Conservation (phyloP, 1,140 invertebrate genomes). For the Vollenhovia emeryi region DNA sequence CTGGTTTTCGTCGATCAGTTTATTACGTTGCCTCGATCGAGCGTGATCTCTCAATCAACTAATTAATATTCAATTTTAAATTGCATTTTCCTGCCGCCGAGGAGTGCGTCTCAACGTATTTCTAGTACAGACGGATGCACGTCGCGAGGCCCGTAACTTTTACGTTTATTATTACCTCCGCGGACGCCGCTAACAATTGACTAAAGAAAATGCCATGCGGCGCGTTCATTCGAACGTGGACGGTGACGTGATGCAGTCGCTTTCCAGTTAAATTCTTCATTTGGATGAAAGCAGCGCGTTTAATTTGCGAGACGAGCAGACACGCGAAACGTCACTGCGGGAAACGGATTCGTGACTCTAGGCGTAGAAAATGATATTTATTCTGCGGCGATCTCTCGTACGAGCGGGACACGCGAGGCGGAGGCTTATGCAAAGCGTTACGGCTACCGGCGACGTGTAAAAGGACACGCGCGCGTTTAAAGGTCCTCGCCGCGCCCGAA, state of each 20-base stretch:
- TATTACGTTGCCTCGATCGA: constrained; percentile 12
- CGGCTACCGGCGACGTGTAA: constrained; percentile 39
- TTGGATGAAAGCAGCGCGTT: constrained; percentile 19
- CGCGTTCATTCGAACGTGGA: background rate
- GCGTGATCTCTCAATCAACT: background rate
- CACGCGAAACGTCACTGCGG: background rate
- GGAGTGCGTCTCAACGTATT: background rate
- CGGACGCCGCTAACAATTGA: background rate
- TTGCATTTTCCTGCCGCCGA: background rate
- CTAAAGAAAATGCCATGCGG: background rate
- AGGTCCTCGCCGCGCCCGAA: constrained; percentile 23
- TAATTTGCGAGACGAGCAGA: constrained; percentile 17
- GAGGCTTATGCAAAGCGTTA: background rate
- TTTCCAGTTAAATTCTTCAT: constrained; percentile 25
- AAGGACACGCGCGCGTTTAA: constrained; percentile 56
- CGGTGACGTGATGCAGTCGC: background rate
- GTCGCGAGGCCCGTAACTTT: background rate
- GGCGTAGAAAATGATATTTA: constrained; percentile 34
- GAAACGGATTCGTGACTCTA: background rate
- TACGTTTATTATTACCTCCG: background rate
- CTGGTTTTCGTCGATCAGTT: constrained; percentile 19
- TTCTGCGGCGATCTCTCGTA: background rate
- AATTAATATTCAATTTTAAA: background rate
- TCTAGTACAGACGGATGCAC: background rate
- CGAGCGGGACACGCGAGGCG: background rate